Evolutionary conservation across 2,888 invertebrate species (phyloP).

Genomic region (Sthenelais limicola): DNA sequence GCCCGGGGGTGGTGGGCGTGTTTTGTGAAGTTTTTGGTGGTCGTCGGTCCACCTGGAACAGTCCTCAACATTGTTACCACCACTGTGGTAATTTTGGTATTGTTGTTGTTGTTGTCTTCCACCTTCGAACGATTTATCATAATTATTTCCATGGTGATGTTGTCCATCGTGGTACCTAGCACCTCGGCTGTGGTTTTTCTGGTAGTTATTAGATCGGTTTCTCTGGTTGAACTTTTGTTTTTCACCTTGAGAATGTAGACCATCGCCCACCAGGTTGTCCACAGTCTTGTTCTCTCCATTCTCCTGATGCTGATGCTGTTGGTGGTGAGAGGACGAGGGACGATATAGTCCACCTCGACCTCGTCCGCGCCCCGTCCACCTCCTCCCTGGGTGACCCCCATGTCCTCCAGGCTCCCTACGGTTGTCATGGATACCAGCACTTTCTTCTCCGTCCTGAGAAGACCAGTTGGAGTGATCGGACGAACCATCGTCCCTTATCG

Average conservation of each 20-base stretch:
- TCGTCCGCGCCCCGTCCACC: constrained; percentile 21
- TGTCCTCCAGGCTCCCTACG: not conserved
- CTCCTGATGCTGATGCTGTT: not conserved
- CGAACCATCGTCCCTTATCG: not conserved
- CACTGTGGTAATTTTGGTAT: not conserved
- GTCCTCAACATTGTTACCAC: not conserved
- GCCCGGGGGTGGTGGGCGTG: constrained; percentile 8
- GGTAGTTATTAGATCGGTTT: not conserved
- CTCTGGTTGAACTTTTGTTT: not conserved
- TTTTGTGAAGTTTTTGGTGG: not conserved
- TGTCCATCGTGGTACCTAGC: no score
- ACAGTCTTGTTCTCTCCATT: not conserved
- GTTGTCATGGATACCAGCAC: not conserved
- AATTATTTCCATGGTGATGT: no score
- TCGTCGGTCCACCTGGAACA: not conserved
- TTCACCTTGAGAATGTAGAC: no score
- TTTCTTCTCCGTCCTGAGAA: not conserved
- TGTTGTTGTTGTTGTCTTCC: no score
- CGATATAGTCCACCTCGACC: not conserved
- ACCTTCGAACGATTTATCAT: no score
- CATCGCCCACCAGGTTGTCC: not conserved
- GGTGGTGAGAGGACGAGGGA: not conserved
- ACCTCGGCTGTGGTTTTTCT: constrained; percentile 5
- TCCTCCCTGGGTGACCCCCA: constrained; percentile 3
- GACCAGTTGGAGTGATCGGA: not conserved